Evolutionary conservation across 2,113 vertebrate species (phyloP).

Genomic region (Tenrec ecaudatus): DNA sequence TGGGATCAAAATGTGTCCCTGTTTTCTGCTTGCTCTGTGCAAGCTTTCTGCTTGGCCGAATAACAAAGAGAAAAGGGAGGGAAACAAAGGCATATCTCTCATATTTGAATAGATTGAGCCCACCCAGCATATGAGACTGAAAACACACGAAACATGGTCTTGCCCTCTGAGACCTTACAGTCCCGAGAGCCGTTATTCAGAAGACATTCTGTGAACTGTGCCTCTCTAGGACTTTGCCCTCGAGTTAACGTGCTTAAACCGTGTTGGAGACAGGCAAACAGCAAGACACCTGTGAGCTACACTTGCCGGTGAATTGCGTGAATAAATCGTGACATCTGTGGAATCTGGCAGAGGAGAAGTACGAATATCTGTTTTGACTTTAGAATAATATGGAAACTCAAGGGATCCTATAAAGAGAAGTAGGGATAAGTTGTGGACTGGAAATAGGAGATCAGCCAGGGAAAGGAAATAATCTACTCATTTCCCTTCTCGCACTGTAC

Average conservation of each 20-base stretch:
- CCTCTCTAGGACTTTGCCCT: background rate
- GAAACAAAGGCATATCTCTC: background rate
- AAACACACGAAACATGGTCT: background rate
- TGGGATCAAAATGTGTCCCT: conserved; percentile 40
- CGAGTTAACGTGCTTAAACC: background rate
- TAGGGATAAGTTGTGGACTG: background rate
- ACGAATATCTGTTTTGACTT: background rate
- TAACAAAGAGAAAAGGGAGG: background rate
- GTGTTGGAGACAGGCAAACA: background rate
- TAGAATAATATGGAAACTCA: conserved; percentile 17
- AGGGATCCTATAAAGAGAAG: background rate
- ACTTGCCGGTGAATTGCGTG: background rate
- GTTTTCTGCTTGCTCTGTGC: background rate
- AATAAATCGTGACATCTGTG: background rate
- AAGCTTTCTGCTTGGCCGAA: background rate
- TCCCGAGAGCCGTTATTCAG: background rate
- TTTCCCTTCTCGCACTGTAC: background rate
- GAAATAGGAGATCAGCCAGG: background rate
- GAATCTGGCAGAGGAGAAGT: background rate
- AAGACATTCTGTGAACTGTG: background rate
- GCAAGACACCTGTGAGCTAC: background rate
- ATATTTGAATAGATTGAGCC: background rate
- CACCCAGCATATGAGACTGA: background rate
- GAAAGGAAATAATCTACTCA: background rate
- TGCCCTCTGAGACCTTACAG: background rate